These are phyloP conservation scores for Enchytraeus crypticus DNA, from an alignment of 2,888 invertebrate species.

Conservation along the genomic window DNA sequence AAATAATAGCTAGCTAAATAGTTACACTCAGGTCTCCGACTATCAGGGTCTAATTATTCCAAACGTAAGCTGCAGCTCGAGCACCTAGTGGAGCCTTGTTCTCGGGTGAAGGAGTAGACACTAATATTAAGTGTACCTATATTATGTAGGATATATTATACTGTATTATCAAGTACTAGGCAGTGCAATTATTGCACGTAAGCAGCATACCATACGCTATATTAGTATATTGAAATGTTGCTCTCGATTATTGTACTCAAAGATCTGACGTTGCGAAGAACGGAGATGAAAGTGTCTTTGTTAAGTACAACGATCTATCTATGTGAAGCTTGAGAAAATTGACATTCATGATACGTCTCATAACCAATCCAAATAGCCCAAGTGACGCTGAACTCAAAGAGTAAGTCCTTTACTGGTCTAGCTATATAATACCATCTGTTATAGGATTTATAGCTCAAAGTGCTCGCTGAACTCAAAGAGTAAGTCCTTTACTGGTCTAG, in stretches of 20 bases:
- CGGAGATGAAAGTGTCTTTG: slow-evolving; percentile 99
- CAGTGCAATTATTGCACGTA: no score
- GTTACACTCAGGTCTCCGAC: no score
- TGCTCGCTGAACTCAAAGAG: slow-evolving; percentile 94
- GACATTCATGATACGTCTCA: slow-evolving; percentile 98
- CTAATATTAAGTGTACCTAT: no score
- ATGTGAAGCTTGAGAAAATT: slow-evolving; percentile 94
- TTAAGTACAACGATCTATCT: slow-evolving; percentile 99
- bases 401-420: slow-evolving; percentile 33
- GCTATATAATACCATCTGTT: neutral
- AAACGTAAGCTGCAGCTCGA: no score
- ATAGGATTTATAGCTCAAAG: no score
- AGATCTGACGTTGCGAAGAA: slow-evolving; percentile 90
- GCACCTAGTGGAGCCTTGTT: no score
- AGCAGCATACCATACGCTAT: no score
- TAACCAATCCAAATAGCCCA: slow-evolving; percentile 96
- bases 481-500: slow-evolving; percentile 29
- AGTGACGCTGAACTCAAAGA: slow-evolving; percentile 84
- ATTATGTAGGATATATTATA: no score
- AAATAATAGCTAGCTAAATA: no score
- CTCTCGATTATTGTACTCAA: neutral
- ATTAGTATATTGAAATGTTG: neutral
- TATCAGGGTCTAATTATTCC: no score
- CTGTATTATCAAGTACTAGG: no score
- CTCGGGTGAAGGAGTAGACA: no score